These are phyloP conservation scores for Spisula subtruncata DNA, from an alignment of 2,888 invertebrate genomes.

Conservation along the genomic window DNA sequence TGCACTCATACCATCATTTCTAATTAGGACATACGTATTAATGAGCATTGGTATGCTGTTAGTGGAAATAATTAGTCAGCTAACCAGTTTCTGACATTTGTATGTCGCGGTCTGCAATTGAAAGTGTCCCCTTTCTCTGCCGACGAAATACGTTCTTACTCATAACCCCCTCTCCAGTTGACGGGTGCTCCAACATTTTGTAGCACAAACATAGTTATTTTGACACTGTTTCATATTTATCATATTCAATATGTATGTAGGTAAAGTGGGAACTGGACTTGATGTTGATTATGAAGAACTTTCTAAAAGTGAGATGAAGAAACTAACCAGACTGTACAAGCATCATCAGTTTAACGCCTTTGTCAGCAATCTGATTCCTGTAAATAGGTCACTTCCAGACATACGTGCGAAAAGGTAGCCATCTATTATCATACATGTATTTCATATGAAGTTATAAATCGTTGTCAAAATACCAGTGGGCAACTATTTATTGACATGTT, in stretches of 20 bases:
- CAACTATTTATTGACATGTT: too few species aligned
- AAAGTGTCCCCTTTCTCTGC: too few species aligned
- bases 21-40: background rate
- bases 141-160: too few species aligned
- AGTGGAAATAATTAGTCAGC: too few species aligned
- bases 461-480: too few species aligned
- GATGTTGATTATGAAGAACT: constrained; percentile 24
- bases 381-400: constrained; percentile 96
- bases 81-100: too few species aligned
- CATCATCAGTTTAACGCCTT: constrained; percentile 95
- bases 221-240: background rate
- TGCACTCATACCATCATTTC: background rate
- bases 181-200: too few species aligned
- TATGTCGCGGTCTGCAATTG: too few species aligned
- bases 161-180: too few species aligned
- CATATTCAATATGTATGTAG: background rate
- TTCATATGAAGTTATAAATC: too few species aligned
- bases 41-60: background rate
- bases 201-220: background rate
- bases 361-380: constrained; percentile 98
- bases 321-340: constrained; percentile 5
- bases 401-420: constrained; percentile 96
- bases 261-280: constrained; percentile 16
- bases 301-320: background rate
- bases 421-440: too few species aligned